phyloP scores from a whole-genome alignment of 92 coral and sea anemone species.

The Phymanthus crucifer region DNA sequence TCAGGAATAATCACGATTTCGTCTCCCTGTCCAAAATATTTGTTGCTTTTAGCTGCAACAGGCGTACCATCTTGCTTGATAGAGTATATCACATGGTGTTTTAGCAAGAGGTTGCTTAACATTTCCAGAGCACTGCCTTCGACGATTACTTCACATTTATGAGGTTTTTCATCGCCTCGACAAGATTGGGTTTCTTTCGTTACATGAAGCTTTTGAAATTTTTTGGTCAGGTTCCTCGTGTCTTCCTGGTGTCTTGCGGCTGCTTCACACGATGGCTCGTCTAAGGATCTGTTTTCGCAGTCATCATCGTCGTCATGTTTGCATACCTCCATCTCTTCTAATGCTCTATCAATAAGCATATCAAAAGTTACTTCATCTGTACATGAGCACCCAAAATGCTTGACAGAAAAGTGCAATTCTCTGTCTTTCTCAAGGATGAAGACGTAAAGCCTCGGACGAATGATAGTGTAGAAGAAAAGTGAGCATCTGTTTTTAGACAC shows the following conservation, averaged over 20 bases:
- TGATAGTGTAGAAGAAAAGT: neutral
- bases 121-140: neutral
- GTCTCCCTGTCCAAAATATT: neutral
- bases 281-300: slow-evolving; percentile 13
- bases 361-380: neutral
- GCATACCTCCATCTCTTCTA: neutral
- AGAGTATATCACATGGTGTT: neutral
- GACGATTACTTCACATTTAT: neutral
- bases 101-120: neutral
- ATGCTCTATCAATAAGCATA: neutral
- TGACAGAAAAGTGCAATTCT: slow-evolving; percentile 8
- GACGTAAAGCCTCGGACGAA: neutral
- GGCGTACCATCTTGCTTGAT: neutral
- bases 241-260: neutral
- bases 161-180: neutral
- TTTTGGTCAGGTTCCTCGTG: neutral
- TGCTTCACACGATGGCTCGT: neutral
- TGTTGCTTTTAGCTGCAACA: neutral
- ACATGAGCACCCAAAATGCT: neutral
- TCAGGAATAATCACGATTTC: slow-evolving; percentile 22
- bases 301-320: neutral
- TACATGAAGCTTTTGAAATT: neutral
- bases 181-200: neutral
- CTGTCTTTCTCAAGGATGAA: neutral
- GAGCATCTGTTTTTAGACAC: neutral